Evolutionary conservation across 2,888 invertebrate species (phyloP), one percentile per base, ranked within the genome.

Genomic region (Pyrochroa serraticornis): DNA sequence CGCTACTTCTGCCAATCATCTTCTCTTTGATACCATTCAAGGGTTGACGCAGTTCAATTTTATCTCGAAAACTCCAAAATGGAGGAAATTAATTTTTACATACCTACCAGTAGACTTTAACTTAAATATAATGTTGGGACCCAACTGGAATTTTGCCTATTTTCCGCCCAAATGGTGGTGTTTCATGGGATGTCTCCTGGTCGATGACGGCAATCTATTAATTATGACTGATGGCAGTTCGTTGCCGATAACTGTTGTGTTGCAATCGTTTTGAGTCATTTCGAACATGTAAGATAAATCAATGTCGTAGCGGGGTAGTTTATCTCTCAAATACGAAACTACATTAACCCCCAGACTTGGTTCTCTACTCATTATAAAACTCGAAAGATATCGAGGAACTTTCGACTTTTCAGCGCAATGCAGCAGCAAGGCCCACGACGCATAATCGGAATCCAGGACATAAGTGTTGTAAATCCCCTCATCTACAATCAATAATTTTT

Each of bases 391-490:
- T 43, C 92, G 82, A 0, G 90, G 85, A 38, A 88, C 90, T 66
- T 88, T 87, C 43, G 84, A 84, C 77, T 93, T 92, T 72, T 93
- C 93, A 0, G 93, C 93, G 69, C 94, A 93, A 73, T 94, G 93
- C 73, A 94, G 84, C 30, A 93, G 81, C 38, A 94, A 79, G 0
- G 91, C 87, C 93, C 93, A 94, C 1, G 89, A 88, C 54, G 84
- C 85, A 76, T 93, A 92, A 75, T 93, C 93, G 0, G 92, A 90
- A 73, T 93, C 93, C 67, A 93, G 76, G 0, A 93, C 88, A 74
- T 91, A 93, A 0, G 93, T 93, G 73, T 93, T 93, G 80, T 94
- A 94, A 63, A 93, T 84, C 7, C 92, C 93, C 78, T 93, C 92
- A 78, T 92, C 92, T 93, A 76, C 34, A 80, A 80, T 60, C 50